Conservation (phyloP, 2,888 invertebrate species). For the Agrotis segetum region DNA sequence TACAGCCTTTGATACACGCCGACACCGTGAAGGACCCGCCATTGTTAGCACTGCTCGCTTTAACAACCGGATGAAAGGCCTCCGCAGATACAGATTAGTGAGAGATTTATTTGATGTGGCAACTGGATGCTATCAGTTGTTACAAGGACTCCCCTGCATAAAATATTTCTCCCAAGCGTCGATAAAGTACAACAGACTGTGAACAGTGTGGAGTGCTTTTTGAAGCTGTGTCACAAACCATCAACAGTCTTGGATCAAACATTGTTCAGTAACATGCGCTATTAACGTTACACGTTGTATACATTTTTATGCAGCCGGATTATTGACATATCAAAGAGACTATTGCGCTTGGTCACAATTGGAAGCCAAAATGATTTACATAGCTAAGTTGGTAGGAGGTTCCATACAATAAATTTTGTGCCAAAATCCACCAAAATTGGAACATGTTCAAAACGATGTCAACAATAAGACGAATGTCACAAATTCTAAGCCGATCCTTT, state of each 20-base stretch:
- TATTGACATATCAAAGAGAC: neutral
- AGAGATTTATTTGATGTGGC: slow-evolving; percentile 19
- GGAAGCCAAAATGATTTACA: neutral
- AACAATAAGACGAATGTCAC: slow-evolving; percentile 14
- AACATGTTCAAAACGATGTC: neutral
- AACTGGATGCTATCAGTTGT: slow-evolving; percentile 9
- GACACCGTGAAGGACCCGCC: slow-evolving; percentile 58
- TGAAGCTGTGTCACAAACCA: neutral
- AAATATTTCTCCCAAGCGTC: neutral
- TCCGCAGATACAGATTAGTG: slow-evolving; percentile 43
- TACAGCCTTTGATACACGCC: slow-evolving; percentile 35
- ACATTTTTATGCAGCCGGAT: no score
- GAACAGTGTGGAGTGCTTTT: neutral
- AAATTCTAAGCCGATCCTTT: slow-evolving; percentile 11
- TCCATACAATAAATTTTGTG: neutral
- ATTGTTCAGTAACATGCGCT: no score
- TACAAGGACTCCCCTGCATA: neutral
- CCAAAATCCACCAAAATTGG: neutral
- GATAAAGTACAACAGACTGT: no score
- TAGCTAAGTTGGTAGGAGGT: neutral
- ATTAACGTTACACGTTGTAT: no score
- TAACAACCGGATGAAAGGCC: slow-evolving; percentile 29
- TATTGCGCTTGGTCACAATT: neutral
- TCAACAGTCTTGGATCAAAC: no score
- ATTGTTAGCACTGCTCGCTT: slow-evolving; percentile 49